phyloP scores from a whole-genome alignment of 2,797 vertebrate species.

The Hyperoplus immaculatus region DNA sequence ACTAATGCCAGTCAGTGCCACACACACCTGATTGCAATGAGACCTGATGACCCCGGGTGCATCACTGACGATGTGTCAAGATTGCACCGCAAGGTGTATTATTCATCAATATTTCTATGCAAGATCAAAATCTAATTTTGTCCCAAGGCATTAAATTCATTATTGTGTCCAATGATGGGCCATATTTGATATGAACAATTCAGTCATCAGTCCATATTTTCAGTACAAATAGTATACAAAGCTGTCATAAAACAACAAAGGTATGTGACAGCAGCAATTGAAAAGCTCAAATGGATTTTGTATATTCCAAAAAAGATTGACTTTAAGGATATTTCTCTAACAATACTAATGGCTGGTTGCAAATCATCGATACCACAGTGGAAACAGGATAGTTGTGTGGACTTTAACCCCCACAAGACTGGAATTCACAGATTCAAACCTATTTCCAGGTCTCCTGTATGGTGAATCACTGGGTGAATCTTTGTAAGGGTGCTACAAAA shows the following conservation, averaged over 20 bases:
- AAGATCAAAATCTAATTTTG: slow-evolving; percentile 7
- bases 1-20: no score
- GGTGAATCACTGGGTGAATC: neutral
- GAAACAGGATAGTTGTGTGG: no score
- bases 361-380: slow-evolving; percentile 15
- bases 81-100: no score
- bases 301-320: neutral
- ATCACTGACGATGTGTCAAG: neutral
- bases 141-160: neutral
- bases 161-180: neutral
- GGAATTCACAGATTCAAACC: slow-evolving; percentile 37
- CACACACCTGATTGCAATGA: no score
- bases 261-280: neutral
- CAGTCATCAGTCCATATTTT: neutral
- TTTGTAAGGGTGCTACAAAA: neutral
- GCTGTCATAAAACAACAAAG: neutral
- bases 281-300: neutral
- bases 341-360: slow-evolving; percentile 64
- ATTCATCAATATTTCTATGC: no score
- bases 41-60: no score
- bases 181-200: neutral
- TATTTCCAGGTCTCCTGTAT: slow-evolving; percentile 1
- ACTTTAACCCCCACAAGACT: no score
- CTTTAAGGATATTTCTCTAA: slow-evolving; percentile 19
- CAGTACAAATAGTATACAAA: neutral